phyloP scores from a whole-genome alignment of 2,888 invertebrate species.

The Hemithea aestivaria region DNA sequence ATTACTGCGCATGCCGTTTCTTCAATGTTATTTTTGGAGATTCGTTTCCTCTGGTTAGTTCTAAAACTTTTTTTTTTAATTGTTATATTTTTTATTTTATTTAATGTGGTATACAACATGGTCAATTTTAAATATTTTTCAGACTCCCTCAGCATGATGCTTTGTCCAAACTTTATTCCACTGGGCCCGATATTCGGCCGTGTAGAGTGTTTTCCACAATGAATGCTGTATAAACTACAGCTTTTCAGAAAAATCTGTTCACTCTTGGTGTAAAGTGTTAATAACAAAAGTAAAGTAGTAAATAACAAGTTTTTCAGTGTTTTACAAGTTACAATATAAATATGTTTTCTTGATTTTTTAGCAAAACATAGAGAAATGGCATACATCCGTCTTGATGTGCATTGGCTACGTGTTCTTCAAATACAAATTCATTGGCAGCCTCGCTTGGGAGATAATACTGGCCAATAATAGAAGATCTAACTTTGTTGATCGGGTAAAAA shows the following conservation, averaged over 20 bases:
- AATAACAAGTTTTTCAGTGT: no score
- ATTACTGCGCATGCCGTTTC: slow-evolving; percentile 59
- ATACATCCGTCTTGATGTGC: slow-evolving; percentile 54
- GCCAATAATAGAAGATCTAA: slow-evolving; percentile 44
- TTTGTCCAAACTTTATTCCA: no score
- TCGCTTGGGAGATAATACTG: slow-evolving; percentile 59
- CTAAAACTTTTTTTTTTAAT: neutral
- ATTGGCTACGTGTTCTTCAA: slow-evolving; percentile 53
- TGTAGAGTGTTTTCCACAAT: no score
- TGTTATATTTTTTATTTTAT: neutral
- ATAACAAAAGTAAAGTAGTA: no score
- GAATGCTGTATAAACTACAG: no score
- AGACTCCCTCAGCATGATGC: no score
- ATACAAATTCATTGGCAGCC: slow-evolving; percentile 57
- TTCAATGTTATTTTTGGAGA: slow-evolving; percentile 67
- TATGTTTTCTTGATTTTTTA: slow-evolving; percentile 28
- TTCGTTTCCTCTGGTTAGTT: slow-evolving; percentile 57
- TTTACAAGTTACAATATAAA: no score
- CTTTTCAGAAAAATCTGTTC: no score
- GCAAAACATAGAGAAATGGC: slow-evolving; percentile 48
- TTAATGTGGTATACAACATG: no score
- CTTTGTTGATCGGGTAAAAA: slow-evolving; percentile 56
- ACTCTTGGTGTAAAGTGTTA: no score
- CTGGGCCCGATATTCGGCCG: no score
- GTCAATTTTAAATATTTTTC: no score